These are phyloP conservation scores for Nemurella pictetii DNA, from an alignment of 2,888 invertebrate genomes.

Conservation along the genomic window DNA sequence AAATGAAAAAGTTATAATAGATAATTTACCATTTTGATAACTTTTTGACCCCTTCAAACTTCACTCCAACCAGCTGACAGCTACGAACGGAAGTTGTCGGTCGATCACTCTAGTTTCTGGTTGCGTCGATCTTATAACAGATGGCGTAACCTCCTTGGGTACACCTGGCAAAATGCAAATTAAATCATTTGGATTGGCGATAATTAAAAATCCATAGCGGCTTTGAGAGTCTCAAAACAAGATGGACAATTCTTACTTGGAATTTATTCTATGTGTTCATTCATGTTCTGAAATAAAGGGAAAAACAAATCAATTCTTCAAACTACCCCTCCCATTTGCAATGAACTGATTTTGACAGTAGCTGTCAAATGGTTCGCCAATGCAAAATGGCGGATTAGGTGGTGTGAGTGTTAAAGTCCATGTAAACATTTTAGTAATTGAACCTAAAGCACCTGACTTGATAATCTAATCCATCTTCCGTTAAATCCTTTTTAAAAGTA, in stretches of 20 bases:
- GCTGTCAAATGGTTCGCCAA: background rate
- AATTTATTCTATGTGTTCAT: too few species aligned
- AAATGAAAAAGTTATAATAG: background rate
- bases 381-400: background rate
- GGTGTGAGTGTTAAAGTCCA: background rate
- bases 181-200: background rate
- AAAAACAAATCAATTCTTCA: background rate
- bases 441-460: background rate
- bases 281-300: too few species aligned
- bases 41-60: background rate
- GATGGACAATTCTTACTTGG: too few species aligned
- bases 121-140: background rate
- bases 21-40: constrained; percentile 27
- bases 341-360: background rate
- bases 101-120: constrained; percentile 16
- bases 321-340: too few species aligned
- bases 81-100: constrained; percentile 19
- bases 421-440: background rate
- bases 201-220: background rate
- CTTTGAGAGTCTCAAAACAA: background rate
- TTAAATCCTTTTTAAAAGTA: background rate
- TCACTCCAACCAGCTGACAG: constrained; percentile 16
- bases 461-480: background rate
- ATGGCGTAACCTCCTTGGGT: background rate
- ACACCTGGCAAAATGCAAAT: background rate